Percentiles rank a stretch among this genome's conserved stretches.
Conservation (phyloP, 2,888 invertebrate genomes). For the Hemaris fuciformis region DNA sequence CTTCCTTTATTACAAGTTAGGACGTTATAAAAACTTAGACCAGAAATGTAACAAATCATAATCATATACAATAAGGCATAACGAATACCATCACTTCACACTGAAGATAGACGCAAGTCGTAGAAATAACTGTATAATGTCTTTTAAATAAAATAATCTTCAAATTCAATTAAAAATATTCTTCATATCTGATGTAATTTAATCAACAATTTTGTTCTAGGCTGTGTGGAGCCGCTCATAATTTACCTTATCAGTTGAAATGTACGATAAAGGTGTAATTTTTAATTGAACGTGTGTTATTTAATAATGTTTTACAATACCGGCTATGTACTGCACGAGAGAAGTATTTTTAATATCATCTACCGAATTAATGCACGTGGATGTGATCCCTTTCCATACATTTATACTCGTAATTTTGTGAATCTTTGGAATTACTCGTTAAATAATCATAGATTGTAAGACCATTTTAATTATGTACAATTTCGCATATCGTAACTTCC, state of each 20-base stretch:
- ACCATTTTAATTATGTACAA: slow-evolving; percentile 26
- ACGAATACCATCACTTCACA: neutral
- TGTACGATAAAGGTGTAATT: neutral
- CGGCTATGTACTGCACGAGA: neutral
- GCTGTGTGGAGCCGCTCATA: neutral
- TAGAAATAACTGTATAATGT: no score
- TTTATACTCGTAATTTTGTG: neutral
- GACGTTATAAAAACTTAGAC: neutral
- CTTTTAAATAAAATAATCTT: no score
- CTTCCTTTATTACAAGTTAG: neutral
- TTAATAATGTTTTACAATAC: neutral
- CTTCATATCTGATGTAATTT: no score
- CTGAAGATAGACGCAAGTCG: no score
- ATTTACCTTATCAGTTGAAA: neutral
- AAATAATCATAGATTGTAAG: slow-evolving; percentile 21
- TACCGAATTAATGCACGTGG: slow-evolving; percentile 10
- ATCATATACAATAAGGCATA: neutral
- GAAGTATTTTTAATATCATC: slow-evolving; percentile 9
- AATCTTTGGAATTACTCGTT: neutral
- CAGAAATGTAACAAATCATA: neutral
- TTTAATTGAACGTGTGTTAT: slow-evolving; percentile 18
- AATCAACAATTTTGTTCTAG: neutral
- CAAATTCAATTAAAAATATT: no score
- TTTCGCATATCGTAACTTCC: slow-evolving; percentile 40
- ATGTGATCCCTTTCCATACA: slow-evolving; percentile 6